Evolutionary conservation across 2,888 invertebrate genomes (phyloP).

Genomic region (Drosophila engyochracea): DNA sequence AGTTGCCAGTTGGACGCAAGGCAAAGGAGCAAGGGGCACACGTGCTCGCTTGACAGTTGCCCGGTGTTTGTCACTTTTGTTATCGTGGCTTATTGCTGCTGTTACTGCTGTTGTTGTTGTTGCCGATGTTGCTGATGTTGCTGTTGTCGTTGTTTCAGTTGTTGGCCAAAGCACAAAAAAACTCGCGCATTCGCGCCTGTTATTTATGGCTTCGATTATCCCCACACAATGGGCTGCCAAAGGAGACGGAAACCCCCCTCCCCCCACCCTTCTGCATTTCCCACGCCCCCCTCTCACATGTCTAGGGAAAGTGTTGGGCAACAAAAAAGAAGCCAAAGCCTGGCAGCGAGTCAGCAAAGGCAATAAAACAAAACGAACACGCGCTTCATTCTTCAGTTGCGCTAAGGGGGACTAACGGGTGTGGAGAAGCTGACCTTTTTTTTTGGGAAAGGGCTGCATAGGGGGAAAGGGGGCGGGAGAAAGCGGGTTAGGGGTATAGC

Average conservation of each 20-base stretch:
- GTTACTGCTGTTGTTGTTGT: constrained; percentile 8
- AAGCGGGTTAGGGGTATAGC: not conserved
- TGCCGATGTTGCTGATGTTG: constrained; percentile 16
- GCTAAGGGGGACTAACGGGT: constrained; percentile 8
- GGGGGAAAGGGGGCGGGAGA: not conserved
- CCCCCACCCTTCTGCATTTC: not conserved
- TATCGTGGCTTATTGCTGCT: constrained; percentile 57
- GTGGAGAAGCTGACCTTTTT: constrained; percentile 31
- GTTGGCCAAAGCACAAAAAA: constrained; percentile 37
- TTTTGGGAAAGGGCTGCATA: not conserved
- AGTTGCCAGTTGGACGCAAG: not conserved
- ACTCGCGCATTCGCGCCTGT: constrained; percentile 70
- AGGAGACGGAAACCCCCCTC: constrained; percentile 18
- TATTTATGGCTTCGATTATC: constrained; percentile 80
- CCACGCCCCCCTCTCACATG: not conserved
- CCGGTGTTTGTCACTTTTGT: constrained; percentile 77
- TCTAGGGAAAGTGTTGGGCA: constrained; percentile 63
- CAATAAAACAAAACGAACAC: constrained; percentile 77
- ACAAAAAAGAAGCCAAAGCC: constrained; percentile 52
- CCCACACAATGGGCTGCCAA: constrained; percentile 69
- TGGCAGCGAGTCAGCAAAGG: constrained; percentile 58
- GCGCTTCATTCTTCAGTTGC: constrained; percentile 33
- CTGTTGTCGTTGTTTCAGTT: constrained; percentile 27
- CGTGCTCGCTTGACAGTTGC: constrained; percentile 61
- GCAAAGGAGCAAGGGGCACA: constrained; percentile 1